Percentiles rank a stretch among this genome's conserved stretches.
Conservation (phyloP, 2,113 vertebrate species). For the Myotis lucifugus region DNA sequence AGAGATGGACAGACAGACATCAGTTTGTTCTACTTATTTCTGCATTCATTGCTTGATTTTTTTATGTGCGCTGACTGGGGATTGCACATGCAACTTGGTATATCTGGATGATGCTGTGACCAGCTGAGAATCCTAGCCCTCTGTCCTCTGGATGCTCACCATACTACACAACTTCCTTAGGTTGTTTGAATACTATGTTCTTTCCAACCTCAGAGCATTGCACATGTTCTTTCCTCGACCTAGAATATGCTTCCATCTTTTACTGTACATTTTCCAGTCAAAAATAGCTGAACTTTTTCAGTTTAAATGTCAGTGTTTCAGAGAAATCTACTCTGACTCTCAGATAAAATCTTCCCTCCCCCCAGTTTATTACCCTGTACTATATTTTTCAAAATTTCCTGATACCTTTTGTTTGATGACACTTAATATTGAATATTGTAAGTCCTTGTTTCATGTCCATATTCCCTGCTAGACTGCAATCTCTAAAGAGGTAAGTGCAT, state of each 20-base stretch:
- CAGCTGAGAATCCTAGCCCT: not conserved
- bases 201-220: not conserved
- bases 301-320: slow-evolving; percentile 18
- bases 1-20: not conserved
- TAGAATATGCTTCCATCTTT: not conserved
- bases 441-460: slow-evolving; percentile 61
- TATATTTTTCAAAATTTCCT: slow-evolving; percentile 39
- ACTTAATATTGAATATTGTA: slow-evolving; percentile 18
- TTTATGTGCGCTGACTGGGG: not conserved
- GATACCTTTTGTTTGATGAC: slow-evolving; percentile 46
- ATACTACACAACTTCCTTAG: not conserved
- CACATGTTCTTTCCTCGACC: not conserved
- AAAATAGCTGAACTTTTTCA: not conserved
- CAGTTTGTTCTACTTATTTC: not conserved
- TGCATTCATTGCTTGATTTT: not conserved
- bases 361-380: slow-evolving; percentile 25
- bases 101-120: not conserved
- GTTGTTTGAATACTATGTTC: not conserved
- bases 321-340: not conserved
- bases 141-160: not conserved
- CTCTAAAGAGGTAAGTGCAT: slow-evolving; percentile 42
- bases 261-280: slow-evolving; percentile 6
- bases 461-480: slow-evolving; percentile 44
- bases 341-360: not conserved
- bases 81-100: not conserved